phyloP scores from a whole-genome alignment of 2,888 invertebrate species.

The Hyposoter dolosus region DNA sequence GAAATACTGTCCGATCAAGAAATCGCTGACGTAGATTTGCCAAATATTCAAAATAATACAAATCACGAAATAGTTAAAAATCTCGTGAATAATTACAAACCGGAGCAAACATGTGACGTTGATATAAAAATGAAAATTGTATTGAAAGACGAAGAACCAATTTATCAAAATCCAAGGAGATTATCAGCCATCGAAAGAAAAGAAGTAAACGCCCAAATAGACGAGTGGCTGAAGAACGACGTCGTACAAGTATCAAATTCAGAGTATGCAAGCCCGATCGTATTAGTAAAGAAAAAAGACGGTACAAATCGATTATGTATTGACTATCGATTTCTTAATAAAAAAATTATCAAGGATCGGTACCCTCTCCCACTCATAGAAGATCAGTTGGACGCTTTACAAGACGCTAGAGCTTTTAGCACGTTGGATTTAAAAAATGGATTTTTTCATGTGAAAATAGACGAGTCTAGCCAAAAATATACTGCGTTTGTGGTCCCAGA shows the following conservation, averaged over 20 bases:
- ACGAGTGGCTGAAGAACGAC: slow-evolving; percentile 66
- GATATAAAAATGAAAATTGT: slow-evolving; percentile 53
- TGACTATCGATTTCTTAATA: too few relatives aligned
- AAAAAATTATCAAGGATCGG: slow-evolving; percentile 71
- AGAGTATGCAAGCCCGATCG: slow-evolving; percentile 72
- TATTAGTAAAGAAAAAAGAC: slow-evolving; percentile 70
- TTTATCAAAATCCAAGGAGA: slow-evolving; percentile 63
- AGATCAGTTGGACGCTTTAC: slow-evolving; percentile 51
- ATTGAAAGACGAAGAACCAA: slow-evolving; percentile 62
- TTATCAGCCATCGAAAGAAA: slow-evolving; percentile 57
- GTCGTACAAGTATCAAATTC: slow-evolving; percentile 61
- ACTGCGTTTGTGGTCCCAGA: slow-evolving; percentile 78
- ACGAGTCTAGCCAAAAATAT: slow-evolving; percentile 67
- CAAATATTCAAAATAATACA: neutral
- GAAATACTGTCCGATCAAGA: neutral
- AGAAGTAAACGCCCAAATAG: slow-evolving; percentile 61
- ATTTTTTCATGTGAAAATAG: slow-evolving; percentile 73
- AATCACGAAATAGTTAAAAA: too few relatives aligned
- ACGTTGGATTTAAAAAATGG: slow-evolving; percentile 71
- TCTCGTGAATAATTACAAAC: neutral
- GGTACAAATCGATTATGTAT: slow-evolving; percentile 2
- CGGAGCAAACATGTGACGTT: slow-evolving; percentile 49
- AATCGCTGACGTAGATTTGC: neutral
- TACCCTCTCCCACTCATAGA: slow-evolving; percentile 54
- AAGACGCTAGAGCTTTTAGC: slow-evolving; percentile 55